Conservation (phyloP, 2,797 vertebrate genomes). For the Pseudotriccus pelzelni region DNA sequence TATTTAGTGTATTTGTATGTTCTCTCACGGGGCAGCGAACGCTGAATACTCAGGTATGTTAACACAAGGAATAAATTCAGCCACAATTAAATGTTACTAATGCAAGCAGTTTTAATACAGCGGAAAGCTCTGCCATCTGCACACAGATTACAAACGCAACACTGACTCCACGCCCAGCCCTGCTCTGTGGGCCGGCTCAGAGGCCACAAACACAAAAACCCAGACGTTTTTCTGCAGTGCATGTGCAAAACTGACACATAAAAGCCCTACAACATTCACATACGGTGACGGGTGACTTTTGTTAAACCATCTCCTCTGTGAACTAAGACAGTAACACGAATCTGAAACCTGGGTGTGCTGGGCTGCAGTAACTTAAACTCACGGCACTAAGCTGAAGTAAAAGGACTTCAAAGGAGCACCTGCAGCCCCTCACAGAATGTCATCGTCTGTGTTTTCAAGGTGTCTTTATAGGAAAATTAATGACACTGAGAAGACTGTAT, state of each 20-base stretch:
- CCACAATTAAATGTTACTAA: slow-evolving; percentile 66
- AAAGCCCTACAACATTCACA: neutral
- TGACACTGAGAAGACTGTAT: neutral
- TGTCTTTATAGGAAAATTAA: neutral
- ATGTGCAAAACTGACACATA: neutral
- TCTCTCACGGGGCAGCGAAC: slow-evolving; percentile 39
- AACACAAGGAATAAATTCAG: slow-evolving; percentile 69
- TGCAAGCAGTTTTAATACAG: slow-evolving; percentile 66
- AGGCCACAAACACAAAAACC: neutral
- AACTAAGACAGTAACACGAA: neutral
- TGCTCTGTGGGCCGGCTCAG: neutral
- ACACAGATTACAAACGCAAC: slow-evolving; percentile 9
- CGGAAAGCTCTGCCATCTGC: slow-evolving; percentile 62
- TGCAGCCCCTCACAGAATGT: neutral
- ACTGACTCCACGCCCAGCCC: neutral
- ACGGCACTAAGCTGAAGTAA: neutral
- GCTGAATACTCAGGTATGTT: slow-evolving; percentile 53
- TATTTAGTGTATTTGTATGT: slow-evolving; percentile 66
- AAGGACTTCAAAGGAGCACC: neutral
- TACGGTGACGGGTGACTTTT: neutral
- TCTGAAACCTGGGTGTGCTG: neutral
- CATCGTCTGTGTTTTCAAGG: neutral
- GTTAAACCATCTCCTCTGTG: neutral
- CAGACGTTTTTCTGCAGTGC: neutral
- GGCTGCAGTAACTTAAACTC: neutral